Evolutionary conservation across 2,113 vertebrate genomes (phyloP).

Genomic region (Bujurquina vittata): DNA sequence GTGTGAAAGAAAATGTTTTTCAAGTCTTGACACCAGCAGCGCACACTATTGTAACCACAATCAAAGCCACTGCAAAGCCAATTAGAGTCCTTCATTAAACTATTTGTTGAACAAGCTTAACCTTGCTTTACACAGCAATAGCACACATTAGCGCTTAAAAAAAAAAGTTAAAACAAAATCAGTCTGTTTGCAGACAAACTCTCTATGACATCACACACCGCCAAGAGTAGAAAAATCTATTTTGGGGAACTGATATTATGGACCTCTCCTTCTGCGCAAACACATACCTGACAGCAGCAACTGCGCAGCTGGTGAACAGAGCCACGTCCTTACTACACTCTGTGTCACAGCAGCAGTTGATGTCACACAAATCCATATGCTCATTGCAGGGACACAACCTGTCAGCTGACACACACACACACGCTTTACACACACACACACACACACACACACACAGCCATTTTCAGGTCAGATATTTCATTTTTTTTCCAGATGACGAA

Average conservation of each 20-base stretch:
- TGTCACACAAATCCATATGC: constrained; percentile 48
- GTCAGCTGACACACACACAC: constrained; percentile 42
- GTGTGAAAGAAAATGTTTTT: neutral
- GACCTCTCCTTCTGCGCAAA: neutral
- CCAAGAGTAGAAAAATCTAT: neutral
- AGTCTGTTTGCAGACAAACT: neutral
- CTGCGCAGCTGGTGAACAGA: constrained; percentile 63
- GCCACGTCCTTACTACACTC: constrained; percentile 42
- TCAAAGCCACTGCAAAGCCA: no score
- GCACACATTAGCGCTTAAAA: neutral
- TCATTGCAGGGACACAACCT: constrained; percentile 65
- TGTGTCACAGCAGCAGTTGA: constrained; percentile 73
- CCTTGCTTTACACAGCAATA: neutral
- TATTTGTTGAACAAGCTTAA: neutral
- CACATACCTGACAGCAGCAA: constrained; percentile 49
- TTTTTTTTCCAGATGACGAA: rapidly evolving
- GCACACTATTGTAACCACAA: rapidly evolving
- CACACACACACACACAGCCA: neutral
- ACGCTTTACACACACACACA: no score
- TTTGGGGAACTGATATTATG: neutral
- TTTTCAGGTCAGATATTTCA: neutral
- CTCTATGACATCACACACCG: neutral
- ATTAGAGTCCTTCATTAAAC: neutral
- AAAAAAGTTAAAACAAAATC: neutral
- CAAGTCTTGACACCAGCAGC: neutral